Evolutionary conservation across 2,113 vertebrate species (phyloP).

Genomic region (Osmerus mordax): DNA sequence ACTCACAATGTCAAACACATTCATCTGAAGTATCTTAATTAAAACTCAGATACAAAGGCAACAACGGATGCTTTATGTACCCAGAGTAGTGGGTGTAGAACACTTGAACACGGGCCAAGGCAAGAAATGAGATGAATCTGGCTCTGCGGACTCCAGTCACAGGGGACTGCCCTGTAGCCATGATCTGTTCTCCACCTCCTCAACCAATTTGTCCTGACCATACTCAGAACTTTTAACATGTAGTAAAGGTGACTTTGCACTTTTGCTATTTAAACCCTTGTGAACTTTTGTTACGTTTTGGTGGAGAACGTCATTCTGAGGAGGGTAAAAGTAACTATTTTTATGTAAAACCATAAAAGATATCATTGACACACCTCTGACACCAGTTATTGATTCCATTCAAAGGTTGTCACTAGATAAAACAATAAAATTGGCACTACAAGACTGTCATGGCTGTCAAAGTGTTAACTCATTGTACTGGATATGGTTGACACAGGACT

Average conservation of each 20-base stretch:
- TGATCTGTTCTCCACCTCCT: neutral
- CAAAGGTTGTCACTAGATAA: neutral
- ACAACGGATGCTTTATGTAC: slow-evolving; percentile 49
- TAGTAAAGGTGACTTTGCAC: slow-evolving; percentile 6
- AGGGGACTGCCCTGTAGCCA: neutral
- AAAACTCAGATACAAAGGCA: slow-evolving; percentile 38
- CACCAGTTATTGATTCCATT: neutral
- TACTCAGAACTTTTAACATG: neutral
- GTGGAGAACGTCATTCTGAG: neutral
- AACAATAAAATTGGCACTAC: neutral
- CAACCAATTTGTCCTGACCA: neutral
- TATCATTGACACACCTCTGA: too few species aligned
- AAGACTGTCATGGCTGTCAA: too few species aligned
- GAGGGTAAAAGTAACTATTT: neutral
- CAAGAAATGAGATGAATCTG: neutral
- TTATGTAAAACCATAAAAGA: neutral
- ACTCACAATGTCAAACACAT: slow-evolving; percentile 27
- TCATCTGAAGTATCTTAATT: slow-evolving; percentile 49
- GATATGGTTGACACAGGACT: neutral
- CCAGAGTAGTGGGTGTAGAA: slow-evolving; percentile 9
- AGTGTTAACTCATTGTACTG: too few species aligned
- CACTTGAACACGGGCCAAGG: slow-evolving; percentile 9
- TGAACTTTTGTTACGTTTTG: neutral
- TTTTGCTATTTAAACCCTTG: neutral
- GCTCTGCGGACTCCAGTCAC: neutral